These are phyloP conservation scores for Ploceus nigricollis DNA, from an alignment of 2,113 vertebrate genomes.

Conservation along the genomic window DNA sequence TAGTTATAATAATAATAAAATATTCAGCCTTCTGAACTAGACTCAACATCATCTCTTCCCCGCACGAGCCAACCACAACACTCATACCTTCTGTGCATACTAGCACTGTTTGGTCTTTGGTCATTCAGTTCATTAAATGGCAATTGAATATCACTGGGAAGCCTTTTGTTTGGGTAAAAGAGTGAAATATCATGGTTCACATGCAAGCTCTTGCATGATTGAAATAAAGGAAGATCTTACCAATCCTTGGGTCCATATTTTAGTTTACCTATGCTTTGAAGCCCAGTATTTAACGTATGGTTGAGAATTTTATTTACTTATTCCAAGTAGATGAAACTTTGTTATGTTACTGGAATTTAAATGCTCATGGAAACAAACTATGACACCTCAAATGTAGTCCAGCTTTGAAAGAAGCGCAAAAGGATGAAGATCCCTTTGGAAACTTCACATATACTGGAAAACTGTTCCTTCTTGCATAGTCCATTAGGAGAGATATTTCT, in stretches of 20 bases:
- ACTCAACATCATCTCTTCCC: too few relatives aligned
- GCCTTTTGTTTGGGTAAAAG: background rate
- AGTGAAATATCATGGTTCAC: background rate
- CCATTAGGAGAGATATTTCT: background rate
- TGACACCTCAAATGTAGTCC: background rate
- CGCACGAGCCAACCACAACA: too few relatives aligned
- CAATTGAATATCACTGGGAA: background rate
- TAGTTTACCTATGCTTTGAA: background rate
- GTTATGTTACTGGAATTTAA: background rate
- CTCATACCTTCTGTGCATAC: background rate
- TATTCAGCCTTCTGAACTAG: too few relatives aligned
- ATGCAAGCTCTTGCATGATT: background rate
- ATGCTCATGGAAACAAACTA: background rate
- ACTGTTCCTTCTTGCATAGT: background rate
- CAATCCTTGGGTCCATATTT: background rate
- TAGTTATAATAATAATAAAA: too few relatives aligned
- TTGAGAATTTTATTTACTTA: background rate
- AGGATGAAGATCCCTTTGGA: background rate
- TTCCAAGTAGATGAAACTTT: background rate
- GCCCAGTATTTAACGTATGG: background rate
- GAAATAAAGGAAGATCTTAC: background rate
- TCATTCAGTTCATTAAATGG: background rate
- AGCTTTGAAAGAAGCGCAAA: background rate
- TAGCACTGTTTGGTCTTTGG: background rate
- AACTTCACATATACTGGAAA: background rate